phyloP scores from a whole-genome alignment of 2,888 invertebrate species.

The Ferdinandea cuprea region DNA sequence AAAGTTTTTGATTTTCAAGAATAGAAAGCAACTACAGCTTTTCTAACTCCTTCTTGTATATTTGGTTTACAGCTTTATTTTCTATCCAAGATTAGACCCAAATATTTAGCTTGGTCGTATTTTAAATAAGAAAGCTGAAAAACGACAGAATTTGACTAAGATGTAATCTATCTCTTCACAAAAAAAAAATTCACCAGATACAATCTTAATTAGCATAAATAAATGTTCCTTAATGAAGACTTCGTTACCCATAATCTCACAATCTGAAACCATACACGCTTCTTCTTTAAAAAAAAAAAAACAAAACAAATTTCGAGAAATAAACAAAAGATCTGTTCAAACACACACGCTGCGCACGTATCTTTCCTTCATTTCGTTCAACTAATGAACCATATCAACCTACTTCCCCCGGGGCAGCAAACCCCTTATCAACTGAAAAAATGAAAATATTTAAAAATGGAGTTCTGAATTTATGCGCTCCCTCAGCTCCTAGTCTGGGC shows the following conservation, averaged over 20 bases:
- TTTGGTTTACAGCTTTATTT: too few species aligned
- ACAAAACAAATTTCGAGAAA: slow-evolving; percentile 36
- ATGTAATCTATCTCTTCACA: too few species aligned
- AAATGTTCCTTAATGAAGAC: slow-evolving; percentile 42
- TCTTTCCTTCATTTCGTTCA: background rate
- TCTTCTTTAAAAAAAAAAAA: too few species aligned
- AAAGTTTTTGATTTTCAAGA: too few species aligned
- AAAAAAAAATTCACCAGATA: background rate
- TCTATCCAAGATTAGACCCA: too few species aligned
- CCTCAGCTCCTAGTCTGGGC: background rate
- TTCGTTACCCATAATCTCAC: slow-evolving; percentile 46
- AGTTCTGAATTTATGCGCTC: slow-evolving; percentile 34
- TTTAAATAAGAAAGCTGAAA: too few species aligned
- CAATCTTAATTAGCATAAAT: slow-evolving; percentile 46
- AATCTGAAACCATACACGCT: slow-evolving; percentile 9
- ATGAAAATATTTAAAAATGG: slow-evolving; percentile 47
- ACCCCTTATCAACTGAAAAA: slow-evolving; percentile 43
- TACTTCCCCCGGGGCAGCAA: slow-evolving; percentile 8
- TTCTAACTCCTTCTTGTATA: too few species aligned
- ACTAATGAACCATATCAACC: slow-evolving; percentile 61
- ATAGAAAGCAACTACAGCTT: too few species aligned
- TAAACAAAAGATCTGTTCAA: slow-evolving; percentile 1
- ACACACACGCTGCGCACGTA: too few species aligned
- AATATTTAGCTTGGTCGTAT: too few species aligned
- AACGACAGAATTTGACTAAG: too few species aligned